Evolutionary conservation across 2,888 invertebrate species (phyloP).

Genomic region (Silvanus unidentatus): DNA sequence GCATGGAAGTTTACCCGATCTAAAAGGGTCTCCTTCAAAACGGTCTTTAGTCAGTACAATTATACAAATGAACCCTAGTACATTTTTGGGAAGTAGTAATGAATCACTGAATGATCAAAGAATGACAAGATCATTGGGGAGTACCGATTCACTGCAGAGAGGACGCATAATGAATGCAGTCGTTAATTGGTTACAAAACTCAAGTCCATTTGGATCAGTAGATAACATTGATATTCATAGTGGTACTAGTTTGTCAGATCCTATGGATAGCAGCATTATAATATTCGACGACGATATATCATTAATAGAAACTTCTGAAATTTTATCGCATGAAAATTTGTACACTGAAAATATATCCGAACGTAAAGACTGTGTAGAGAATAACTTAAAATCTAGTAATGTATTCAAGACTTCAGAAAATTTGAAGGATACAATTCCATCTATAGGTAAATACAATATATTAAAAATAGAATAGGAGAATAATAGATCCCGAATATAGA

Average conservation of each 20-base stretch:
- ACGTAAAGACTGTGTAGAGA: neutral
- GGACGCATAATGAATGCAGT: slow-evolving; percentile 41
- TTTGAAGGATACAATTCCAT: neutral
- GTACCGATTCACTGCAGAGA: slow-evolving; percentile 37
- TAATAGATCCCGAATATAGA: slow-evolving; percentile 25
- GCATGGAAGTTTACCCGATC: slow-evolving; percentile 41
- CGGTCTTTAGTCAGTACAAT: slow-evolving; percentile 36
- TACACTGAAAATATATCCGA: slow-evolving; percentile 4
- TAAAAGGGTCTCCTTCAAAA: slow-evolving; percentile 30
- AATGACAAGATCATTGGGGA: slow-evolving; percentile 33
- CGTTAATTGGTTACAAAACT: slow-evolving; percentile 40
- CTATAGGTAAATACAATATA: neutral
- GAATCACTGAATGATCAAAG: slow-evolving; percentile 31
- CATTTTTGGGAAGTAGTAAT: slow-evolving; percentile 36
- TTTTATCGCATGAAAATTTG: slow-evolving; percentile 17
- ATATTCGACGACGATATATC: slow-evolving; percentile 32
- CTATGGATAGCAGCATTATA: slow-evolving; percentile 28
- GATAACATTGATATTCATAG: slow-evolving; percentile 31
- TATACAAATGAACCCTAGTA: slow-evolving; percentile 36
- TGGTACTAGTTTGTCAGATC: slow-evolving; percentile 24
- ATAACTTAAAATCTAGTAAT: neutral
- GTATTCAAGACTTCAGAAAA: slow-evolving; percentile 12
- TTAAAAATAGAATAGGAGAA: slow-evolving; percentile 1
- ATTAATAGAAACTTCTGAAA: slow-evolving; percentile 19
- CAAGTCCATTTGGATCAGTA: slow-evolving; percentile 36